Evolutionary conservation across 2,113 vertebrate genomes (phyloP).

Genomic region (Willisornis vidua): DNA sequence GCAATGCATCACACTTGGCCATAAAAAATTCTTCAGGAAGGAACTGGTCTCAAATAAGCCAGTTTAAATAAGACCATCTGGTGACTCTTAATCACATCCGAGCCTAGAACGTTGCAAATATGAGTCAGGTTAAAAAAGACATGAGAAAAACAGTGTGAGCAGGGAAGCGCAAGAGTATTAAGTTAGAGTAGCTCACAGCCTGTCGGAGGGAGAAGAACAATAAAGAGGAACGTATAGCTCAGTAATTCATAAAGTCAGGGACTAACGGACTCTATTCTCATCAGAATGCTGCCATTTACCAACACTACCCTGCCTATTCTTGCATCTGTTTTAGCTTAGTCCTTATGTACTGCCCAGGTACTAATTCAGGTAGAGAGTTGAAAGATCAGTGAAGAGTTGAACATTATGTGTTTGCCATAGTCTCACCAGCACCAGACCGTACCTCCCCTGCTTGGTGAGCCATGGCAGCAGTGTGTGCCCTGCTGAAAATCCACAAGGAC

Average conservation of each 20-base stretch:
- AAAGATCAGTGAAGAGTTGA: background rate
- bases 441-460: background rate
- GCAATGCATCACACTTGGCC: background rate
- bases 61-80: conserved; percentile 54
- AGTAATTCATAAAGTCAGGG: background rate
- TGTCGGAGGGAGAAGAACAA: background rate
- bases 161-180: background rate
- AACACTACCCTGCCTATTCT: background rate
- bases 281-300: background rate
- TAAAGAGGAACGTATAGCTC: background rate
- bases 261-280: background rate
- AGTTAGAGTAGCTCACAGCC: background rate
- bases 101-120: conserved; percentile 7
- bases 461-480: accelerated
- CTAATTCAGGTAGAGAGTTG: background rate
- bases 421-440: background rate
- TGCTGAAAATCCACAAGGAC: background rate
- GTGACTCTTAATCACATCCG: conserved; percentile 16
- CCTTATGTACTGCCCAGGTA: background rate
- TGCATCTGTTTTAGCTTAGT: background rate
- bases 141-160: background rate
- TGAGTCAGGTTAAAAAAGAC: conserved; percentile 33
- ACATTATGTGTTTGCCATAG: background rate
- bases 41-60: conserved; percentile 27
- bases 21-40: conserved; percentile 36